phyloP scores from a whole-genome alignment of 2,888 invertebrate genomes.

The Microplitis deprimator region DNA sequence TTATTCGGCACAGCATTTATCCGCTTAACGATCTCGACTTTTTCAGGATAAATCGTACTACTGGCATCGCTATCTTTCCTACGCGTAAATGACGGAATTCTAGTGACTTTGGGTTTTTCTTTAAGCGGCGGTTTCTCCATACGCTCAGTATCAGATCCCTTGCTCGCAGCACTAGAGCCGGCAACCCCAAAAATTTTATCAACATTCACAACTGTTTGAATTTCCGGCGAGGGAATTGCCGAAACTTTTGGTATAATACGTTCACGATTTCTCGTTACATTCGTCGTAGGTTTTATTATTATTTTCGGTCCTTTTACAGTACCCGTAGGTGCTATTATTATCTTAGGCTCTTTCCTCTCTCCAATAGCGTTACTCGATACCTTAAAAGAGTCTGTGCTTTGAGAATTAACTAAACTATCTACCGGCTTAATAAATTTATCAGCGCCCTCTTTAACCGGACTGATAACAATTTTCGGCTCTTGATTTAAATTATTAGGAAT shows the following conservation, averaged over 20 bases:
- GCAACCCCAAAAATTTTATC: constrained; percentile 44
- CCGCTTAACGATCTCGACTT: constrained; percentile 58
- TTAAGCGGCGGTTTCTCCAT: constrained; percentile 58
- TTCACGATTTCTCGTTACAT: constrained; percentile 58
- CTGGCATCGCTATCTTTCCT: constrained; percentile 44
- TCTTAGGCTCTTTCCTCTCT: constrained; percentile 74
- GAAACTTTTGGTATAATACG: constrained; percentile 65
- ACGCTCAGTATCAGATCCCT: constrained; percentile 43
- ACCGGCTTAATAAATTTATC: not conserved
- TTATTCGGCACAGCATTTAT: constrained; percentile 50
- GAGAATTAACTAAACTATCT: not conserved
- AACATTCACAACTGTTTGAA: constrained; percentile 50
- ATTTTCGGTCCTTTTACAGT: constrained; percentile 66
- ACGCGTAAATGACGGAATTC: constrained; percentile 62
- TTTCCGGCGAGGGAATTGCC: constrained; percentile 64
- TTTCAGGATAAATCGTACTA: constrained; percentile 51
- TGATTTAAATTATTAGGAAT: constrained; percentile 50
- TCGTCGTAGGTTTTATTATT: constrained; percentile 64
- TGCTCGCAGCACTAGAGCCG: constrained; percentile 44
- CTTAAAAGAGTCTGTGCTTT: not conserved
- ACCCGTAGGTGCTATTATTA: constrained; percentile 76
- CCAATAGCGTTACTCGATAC: constrained; percentile 45
- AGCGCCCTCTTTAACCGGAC: constrained; percentile 28
- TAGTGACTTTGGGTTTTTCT: constrained; percentile 63
- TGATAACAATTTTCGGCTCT: constrained; percentile 42